A percentile compares a stretch with the other conserved stretches of the same genome.
These are phyloP conservation scores for Arvicanthis niloticus DNA, from an alignment of 2,113 vertebrate species.

Conservation along the genomic window DNA sequence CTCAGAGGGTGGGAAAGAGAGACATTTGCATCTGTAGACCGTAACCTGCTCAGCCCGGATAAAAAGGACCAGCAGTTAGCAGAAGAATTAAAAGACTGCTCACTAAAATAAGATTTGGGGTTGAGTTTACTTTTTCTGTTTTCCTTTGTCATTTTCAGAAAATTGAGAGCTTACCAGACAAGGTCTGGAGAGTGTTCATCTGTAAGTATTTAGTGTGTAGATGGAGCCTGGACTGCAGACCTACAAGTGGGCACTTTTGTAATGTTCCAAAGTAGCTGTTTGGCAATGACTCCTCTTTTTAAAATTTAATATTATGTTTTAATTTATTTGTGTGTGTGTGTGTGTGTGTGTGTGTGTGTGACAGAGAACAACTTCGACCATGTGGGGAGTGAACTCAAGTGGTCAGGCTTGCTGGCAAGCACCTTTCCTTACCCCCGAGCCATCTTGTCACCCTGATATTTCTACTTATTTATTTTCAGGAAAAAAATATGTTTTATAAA, in stretches of 20 bases:
- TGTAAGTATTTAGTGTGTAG: constrained; percentile 13
- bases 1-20: constrained; percentile 3
- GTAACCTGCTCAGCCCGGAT: constrained; percentile 13
- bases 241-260: constrained; percentile 37
- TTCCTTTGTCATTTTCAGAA: constrained; percentile 38
- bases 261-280: constrained; percentile 48
- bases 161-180: constrained; percentile 37
- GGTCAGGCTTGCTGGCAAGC: background rate
- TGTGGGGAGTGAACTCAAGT: background rate
- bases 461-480: background rate
- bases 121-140: constrained; percentile 40
- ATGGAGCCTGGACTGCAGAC: background rate
- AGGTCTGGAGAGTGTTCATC: background rate
- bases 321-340: background rate
- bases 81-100: constrained; percentile 38
- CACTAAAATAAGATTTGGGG: constrained; percentile 56
- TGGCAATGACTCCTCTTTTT: constrained; percentile 19
- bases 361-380: background rate
- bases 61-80: constrained; percentile 40
- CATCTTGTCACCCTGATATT: too few species aligned
- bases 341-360: background rate
- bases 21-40: background rate
- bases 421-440: background rate
- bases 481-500: background rate
- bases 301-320: constrained; percentile 21